A percentile compares a stretch with the other conserved stretches of the same genome.
Evolutionary conservation across 2,888 invertebrate genomes (phyloP).

Genomic region (Endotricha flammealis): DNA sequence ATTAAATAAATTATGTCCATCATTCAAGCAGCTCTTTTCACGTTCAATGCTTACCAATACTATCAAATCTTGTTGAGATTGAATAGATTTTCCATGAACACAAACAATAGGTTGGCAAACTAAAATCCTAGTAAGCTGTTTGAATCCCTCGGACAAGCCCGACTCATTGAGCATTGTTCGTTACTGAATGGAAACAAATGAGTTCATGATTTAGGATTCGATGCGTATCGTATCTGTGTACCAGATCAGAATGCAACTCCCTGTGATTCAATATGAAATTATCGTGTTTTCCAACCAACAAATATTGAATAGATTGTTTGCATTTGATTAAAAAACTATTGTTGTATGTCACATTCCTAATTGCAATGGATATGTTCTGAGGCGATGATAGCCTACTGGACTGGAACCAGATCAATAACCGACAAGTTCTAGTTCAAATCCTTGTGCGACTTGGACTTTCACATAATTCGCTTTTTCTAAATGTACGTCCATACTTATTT

Average conservation of each 20-base stretch:
- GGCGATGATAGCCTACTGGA: too few relatives aligned
- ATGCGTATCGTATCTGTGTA: conserved; percentile 52
- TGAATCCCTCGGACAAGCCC: conserved; percentile 35
- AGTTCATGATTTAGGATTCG: conserved; percentile 59
- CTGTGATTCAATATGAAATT: conserved; percentile 43
- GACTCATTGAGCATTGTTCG: conserved; percentile 53
- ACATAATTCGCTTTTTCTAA: too few relatives aligned
- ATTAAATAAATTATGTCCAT: too few relatives aligned
- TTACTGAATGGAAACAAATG: conserved; percentile 66
- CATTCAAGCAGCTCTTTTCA: too few relatives aligned
- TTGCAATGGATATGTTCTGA: too few relatives aligned
- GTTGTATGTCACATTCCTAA: too few relatives aligned
- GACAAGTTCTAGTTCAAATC: too few relatives aligned
- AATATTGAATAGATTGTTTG: too few relatives aligned
- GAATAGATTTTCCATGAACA: conserved; percentile 31
- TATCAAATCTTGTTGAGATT: conserved; percentile 26
- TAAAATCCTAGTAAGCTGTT: conserved; percentile 45
- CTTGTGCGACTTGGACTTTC: too few relatives aligned
- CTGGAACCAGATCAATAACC: too few relatives aligned
- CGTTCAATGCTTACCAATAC: not conserved
- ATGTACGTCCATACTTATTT: too few relatives aligned
- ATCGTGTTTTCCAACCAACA: conserved; percentile 19
- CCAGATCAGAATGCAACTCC: conserved; percentile 28
- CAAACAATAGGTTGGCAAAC: conserved; percentile 28
- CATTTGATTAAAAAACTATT: too few relatives aligned